Evolutionary conservation across 2,113 vertebrate genomes (phyloP).

Genomic region (Chelonoidis abingdonii): DNA sequence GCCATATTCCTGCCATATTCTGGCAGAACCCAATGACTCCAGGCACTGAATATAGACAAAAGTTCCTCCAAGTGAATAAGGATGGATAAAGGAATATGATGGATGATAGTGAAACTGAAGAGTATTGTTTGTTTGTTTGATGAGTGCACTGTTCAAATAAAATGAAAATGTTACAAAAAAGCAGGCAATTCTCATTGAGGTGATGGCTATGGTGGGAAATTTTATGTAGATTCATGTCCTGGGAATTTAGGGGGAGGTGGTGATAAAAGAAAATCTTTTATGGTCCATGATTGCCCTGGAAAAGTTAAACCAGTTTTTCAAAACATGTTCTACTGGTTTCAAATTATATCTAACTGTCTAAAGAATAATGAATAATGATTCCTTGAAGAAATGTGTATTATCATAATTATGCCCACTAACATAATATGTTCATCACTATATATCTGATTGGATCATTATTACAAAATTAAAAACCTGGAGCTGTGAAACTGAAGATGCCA

Average conservation of each 20-base stretch:
- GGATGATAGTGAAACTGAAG: not conserved
- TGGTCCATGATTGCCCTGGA: not conserved
- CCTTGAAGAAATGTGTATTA: slow-evolving; percentile 51
- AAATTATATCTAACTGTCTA: not conserved
- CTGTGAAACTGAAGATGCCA: not conserved
- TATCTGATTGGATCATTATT: slow-evolving; percentile 38
- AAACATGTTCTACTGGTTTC: slow-evolving; percentile 43
- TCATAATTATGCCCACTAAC: slow-evolving; percentile 55
- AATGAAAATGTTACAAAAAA: not conserved
- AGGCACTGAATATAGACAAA: not conserved
- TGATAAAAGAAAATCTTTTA: not conserved
- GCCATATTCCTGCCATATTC: not conserved
- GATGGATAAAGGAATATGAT: not conserved
- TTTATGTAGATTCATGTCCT: not conserved
- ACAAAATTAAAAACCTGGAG: slow-evolving; percentile 36
- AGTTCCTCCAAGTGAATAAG: not conserved
- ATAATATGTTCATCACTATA: slow-evolving; percentile 38
- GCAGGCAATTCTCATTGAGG: not conserved
- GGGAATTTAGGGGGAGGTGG: not conserved
- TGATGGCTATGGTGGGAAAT: not conserved
- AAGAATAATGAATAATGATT: slow-evolving; percentile 43
- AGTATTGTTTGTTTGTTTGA: not conserved
- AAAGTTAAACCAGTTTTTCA: slow-evolving; percentile 25
- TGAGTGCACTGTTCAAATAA: not conserved
- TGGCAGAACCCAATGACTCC: not conserved